Conservation (phyloP, 2,113 vertebrate species). For the Campylomormyrus tamandua region DNA sequence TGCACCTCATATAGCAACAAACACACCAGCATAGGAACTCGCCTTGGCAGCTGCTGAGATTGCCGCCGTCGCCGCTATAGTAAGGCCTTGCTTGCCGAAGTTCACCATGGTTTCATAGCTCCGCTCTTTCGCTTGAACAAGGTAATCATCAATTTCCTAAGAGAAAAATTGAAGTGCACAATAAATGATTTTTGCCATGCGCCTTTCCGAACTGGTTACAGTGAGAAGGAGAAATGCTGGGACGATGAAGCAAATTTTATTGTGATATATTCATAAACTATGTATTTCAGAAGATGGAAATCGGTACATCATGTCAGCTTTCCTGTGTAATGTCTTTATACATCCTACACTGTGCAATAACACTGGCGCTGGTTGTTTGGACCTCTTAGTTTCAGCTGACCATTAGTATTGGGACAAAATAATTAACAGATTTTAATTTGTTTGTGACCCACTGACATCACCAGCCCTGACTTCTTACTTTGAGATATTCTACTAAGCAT, state of each 20-base stretch:
- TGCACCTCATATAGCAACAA: background rate
- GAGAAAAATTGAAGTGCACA: background rate
- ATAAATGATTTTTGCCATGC: background rate
- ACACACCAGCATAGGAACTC: constrained; percentile 19
- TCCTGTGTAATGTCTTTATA: background rate
- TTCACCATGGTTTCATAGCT: constrained; percentile 83
- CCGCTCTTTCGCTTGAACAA: constrained; percentile 76
- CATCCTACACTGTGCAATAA: background rate
- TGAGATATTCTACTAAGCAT: background rate
- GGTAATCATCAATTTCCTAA: constrained; percentile 82
- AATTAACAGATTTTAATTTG: background rate
- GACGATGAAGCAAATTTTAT: background rate
- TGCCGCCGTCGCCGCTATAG: constrained; percentile 73
- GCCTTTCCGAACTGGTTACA: background rate
- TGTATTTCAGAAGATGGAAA: background rate
- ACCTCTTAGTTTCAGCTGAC: background rate
- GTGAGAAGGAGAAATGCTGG: background rate
- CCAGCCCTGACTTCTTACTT: background rate
- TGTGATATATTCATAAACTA: background rate
- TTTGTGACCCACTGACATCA: background rate
- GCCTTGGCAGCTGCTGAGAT: constrained; percentile 81
- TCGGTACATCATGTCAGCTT: background rate
- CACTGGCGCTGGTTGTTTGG: background rate
- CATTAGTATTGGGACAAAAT: background rate
- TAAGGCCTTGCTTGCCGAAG: constrained; percentile 74